Base-by-base conservation (phyloP, 2,888 invertebrate genomes). In the Tillus elongatus region DNA sequence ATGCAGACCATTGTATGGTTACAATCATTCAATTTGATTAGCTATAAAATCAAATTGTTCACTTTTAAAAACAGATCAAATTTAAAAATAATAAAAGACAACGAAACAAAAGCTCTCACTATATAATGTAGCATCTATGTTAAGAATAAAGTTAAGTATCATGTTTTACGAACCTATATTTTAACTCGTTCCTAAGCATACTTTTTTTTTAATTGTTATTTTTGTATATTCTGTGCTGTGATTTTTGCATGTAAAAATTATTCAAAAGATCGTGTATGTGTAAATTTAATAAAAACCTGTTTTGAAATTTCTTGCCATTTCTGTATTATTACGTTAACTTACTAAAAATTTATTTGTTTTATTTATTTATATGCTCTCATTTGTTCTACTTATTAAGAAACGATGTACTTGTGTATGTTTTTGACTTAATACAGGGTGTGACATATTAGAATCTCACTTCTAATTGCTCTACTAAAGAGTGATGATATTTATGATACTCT, bases 161-260 rank as follows among this genome's bases (percentile, higher is more conserved):
- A 40, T 40, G 35, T 27, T 15, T 14, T 33, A 33, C 28, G 30
- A 29, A 24, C 26, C 16, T 37, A 30, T 31, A 33, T 29, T 11
- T 34, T 35, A 27, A 39, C 47, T 63, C 59, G 63, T 64, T 62
- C 62, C 61, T 63, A 61, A 58, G 54, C 55, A 55, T 54, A 49
- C 50, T 50, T 50, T 45, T 52, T 45, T 52, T 52, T 53, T 57
- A 49, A 55, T 56, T 53, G 49, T 49, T 47, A 53, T 57, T 57
- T 57, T 54, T 57, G 52, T 58, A 57, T n/a, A n/a, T n/a, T n/a
- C n/a, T 54, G 65, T 64, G 66, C 66, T 66, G 66, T 66, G 66
- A 66, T 66, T 63, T 58, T 54, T 56, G 50, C 54, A 49, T 59
- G 55, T 57, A 54, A 58, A n/a, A 59, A 54, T 55, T 38, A 50